Evolutionary conservation across 2,113 vertebrate species (phyloP).

Genomic region (Oncorhynchus masou): DNA sequence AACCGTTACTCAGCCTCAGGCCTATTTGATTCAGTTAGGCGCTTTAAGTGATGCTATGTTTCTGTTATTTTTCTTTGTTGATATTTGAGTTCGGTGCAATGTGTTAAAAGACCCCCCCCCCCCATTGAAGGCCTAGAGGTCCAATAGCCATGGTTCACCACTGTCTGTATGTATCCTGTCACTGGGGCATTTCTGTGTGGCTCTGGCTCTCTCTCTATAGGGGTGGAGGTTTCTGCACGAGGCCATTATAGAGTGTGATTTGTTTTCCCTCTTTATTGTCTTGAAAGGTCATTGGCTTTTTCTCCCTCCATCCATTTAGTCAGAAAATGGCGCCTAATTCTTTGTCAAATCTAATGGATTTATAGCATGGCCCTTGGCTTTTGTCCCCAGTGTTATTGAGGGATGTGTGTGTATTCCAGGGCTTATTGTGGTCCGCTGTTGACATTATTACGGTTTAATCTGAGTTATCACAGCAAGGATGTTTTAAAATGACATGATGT

Average conservation of each 20-base stretch:
- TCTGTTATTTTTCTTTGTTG: too few relatives aligned
- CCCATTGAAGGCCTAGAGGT: too few relatives aligned
- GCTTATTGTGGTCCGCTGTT: constrained; percentile 20
- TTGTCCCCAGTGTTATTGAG: constrained; percentile 51
- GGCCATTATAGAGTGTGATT: constrained; percentile 25
- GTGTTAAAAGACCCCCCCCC: too few relatives aligned
- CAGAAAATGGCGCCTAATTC: neutral
- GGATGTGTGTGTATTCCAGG: constrained; percentile 31
- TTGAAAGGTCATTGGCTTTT: constrained; percentile 48
- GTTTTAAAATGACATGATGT: constrained; percentile 27
- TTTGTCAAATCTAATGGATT: constrained; percentile 47
- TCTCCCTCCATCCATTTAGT: constrained; percentile 16
- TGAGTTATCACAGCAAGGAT: constrained; percentile 40
- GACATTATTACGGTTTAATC: constrained; percentile 34
- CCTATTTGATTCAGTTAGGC: too few relatives aligned
- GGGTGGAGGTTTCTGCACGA: neutral
- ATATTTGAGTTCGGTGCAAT: too few relatives aligned
- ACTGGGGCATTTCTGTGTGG: neutral
- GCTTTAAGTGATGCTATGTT: too few relatives aligned
- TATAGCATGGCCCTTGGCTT: constrained; percentile 43
- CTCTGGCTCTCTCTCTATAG: neutral
- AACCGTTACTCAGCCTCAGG: too few relatives aligned
- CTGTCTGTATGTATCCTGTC: neutral
- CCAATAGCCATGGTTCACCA: too few relatives aligned
- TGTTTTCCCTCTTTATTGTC: constrained; percentile 33